Evolutionary conservation across 1,140 invertebrate species (phyloP).

Genomic region (Notospermus geniculatus): DNA sequence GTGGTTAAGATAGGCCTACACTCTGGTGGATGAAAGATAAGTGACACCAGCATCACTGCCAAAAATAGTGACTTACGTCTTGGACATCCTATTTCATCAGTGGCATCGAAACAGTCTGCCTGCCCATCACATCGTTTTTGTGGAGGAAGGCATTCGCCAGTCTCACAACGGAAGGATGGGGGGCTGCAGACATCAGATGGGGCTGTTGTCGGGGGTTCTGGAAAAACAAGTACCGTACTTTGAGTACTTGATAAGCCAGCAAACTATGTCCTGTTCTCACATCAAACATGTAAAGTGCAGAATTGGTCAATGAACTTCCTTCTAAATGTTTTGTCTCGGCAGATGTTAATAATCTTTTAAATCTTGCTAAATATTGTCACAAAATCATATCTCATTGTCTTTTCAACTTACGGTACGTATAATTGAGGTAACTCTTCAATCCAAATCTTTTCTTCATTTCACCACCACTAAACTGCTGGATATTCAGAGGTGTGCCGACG

Average conservation of each 20-base stretch:
- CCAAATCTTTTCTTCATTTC: slow-evolving; percentile 37
- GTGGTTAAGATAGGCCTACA: too few relatives aligned
- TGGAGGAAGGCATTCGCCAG: neutral
- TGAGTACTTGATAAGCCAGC: too few relatives aligned
- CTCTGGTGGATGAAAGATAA: too few relatives aligned
- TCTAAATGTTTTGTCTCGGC: too few relatives aligned
- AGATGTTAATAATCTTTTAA: too few relatives aligned
- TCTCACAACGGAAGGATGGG: neutral
- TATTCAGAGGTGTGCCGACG: slow-evolving; percentile 23
- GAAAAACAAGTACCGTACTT: neutral
- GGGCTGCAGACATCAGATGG: neutral
- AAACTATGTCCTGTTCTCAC: neutral
- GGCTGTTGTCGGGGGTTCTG: neutral
- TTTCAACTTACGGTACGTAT: slow-evolving; percentile 15
- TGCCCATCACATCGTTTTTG: neutral
- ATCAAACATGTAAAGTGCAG: neutral
- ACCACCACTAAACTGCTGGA: slow-evolving; percentile 19
- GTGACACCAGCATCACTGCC: too few relatives aligned
- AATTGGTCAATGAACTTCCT: too few relatives aligned
- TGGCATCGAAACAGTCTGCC: neutral
- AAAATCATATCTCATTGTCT: too few relatives aligned
- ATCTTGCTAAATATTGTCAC: too few relatives aligned
- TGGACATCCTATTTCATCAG: slow-evolving; percentile 1
- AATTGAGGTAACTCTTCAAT: slow-evolving; percentile 42
- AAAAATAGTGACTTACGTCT: too few relatives aligned